These are phyloP conservation scores for Octodon degus DNA, from an alignment of 2,113 vertebrate genomes.

Conservation along the genomic window DNA sequence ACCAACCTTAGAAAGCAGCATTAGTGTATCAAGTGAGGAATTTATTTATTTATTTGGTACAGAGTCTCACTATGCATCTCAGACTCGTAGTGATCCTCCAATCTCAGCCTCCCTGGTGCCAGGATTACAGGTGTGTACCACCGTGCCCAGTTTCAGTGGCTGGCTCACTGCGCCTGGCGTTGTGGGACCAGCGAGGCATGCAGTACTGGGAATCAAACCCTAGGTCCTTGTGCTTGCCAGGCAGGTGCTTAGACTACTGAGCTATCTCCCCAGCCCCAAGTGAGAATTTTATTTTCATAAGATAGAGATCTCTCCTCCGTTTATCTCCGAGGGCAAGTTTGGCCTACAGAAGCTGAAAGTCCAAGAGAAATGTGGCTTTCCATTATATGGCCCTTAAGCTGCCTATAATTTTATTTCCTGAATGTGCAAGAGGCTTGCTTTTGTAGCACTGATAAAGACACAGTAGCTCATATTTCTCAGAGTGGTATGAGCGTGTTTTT, in stretches of 20 bases:
- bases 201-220: no score
- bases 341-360: slow-evolving; percentile 77
- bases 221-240: no score
- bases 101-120: no score
- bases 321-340: slow-evolving; percentile 79
- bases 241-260: no score
- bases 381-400: slow-evolving; percentile 71
- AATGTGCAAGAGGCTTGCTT: slow-evolving; percentile 28
- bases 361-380: slow-evolving; percentile 79
- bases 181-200: no score
- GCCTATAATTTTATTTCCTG: slow-evolving; percentile 72
- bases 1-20: slow-evolving; percentile 70
- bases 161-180: no score
- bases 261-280: slow-evolving; percentile 22
- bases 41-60: no score
- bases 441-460: background rate
- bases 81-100: no score
- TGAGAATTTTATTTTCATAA: slow-evolving; percentile 78
- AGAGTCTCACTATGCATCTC: no score
- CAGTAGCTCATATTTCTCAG: background rate
- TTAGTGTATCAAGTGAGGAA: slow-evolving; percentile 71
- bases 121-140: no score
- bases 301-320: slow-evolving; percentile 72
- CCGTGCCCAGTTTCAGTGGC: no score
- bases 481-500: background rate